Evolutionary conservation across 2,888 invertebrate species (phyloP), one percentile per base, ranked within the genome.

Genomic region (Ctenicera cuprea): DNA sequence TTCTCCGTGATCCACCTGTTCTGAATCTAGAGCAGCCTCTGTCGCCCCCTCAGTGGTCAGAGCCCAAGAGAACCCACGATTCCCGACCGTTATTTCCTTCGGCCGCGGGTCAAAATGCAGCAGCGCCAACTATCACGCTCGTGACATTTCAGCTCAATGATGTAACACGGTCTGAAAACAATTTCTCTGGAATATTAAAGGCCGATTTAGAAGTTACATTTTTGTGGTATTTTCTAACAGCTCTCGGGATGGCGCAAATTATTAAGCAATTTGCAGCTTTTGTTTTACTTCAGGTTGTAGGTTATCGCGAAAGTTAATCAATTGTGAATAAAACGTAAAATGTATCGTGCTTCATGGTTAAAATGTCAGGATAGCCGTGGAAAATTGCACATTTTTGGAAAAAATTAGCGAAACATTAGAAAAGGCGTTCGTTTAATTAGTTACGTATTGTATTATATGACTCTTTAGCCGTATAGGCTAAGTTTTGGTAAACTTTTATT

Each of bases 1-100:
- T 83, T 83, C 83, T 83, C 83, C 79, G 45, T 64, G 80, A 82
- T 81, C 80, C 82, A 83, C 83, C 82, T 83, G 82, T 81, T 80
- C 78, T 78, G 80, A 80, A 83, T 83, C 80, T 82, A 80, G 83
- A 83, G 80, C 83, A 82, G 73, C 73, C 65, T 52, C 71, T 30
- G 66, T 69, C 66, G 71, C 68, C 74, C 77, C 76, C 72, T 77
- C 75, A 57, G 78, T 70, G 79, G 80, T 77, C 78, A 74, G 77
- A 76, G 77, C 79, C 75, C 77, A 65, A 50, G 45, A 50, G 50
- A 48, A 38, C 45, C 52, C 38, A 68, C 70, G 48, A 52, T 62
- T 30, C 52, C 45, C 71, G 45, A 67, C 73, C 69, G 65, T 73
- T 70, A 70, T 61, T 73, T 41, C 73, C 54, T 68, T 45, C 22